Conservation (phyloP, 2,797 vertebrate genomes). For the Macrochelys suwanniensis region DNA sequence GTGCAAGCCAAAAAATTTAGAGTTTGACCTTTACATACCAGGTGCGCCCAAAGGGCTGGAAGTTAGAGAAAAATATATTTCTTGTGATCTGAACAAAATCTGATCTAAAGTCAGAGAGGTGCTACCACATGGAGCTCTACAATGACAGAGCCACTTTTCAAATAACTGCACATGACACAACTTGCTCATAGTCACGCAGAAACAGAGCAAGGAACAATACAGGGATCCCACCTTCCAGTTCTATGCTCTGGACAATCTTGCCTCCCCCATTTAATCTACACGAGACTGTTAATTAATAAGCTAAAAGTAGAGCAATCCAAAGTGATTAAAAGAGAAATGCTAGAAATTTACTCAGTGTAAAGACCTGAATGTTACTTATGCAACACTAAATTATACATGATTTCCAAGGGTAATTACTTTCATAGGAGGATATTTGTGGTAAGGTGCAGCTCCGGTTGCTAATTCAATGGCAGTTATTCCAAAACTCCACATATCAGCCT, state of each 20-base stretch:
- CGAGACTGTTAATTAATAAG: not conserved
- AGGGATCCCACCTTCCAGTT: not conserved
- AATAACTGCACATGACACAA: not conserved
- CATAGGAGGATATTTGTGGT: constrained; percentile 99
- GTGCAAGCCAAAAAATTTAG: not conserved
- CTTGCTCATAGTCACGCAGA: not conserved
- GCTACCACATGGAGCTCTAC: not conserved
- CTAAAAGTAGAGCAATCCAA: not conserved
- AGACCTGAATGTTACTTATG: not conserved
- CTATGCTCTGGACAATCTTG: not conserved
- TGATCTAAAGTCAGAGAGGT: not conserved
- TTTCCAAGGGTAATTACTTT: constrained; percentile 87
- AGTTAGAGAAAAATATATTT: not conserved
- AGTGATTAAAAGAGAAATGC: not conserved
- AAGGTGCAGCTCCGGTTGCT: constrained; percentile 96
- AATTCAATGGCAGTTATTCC: constrained; percentile 98
- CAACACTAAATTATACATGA: not conserved
- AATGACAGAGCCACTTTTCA: not conserved
- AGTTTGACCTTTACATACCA: not conserved
- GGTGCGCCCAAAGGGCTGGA: not conserved
- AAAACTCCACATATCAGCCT: constrained; percentile 99
- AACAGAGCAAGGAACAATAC: not conserved
- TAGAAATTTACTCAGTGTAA: not conserved
- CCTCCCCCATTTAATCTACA: not conserved
- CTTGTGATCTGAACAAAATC: not conserved